These are phyloP conservation scores for Caenorhabditis auriculariae DNA, from an alignment of 2,888 invertebrate species.

Conservation along the genomic window DNA sequence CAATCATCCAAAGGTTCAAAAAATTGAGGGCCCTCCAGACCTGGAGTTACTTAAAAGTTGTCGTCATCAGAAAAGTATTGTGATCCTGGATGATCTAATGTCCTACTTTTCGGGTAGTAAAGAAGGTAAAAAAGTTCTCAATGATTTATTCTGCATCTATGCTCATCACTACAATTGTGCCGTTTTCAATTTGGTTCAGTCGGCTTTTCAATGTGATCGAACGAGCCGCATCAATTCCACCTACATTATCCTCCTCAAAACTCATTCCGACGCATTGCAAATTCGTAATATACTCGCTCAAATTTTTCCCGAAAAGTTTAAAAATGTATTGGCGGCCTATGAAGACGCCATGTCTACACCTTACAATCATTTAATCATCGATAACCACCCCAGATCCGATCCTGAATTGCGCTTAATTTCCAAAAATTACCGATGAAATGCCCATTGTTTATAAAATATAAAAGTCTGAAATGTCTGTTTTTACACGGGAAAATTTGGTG, in stretches of 20 bases:
- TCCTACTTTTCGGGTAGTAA: background rate
- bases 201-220: background rate
- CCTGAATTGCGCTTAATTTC: background rate
- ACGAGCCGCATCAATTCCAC: background rate
- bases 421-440: background rate
- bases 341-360: background rate
- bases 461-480: no score
- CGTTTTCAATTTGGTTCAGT: background rate
- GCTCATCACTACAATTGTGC: background rate
- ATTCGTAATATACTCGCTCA: background rate
- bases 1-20: background rate
- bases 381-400: background rate
- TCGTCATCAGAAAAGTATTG: background rate
- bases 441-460: no score
- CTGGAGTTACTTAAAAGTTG: background rate
- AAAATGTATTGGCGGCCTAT: background rate
- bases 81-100: background rate
- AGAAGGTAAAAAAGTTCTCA: background rate
- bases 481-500: no score
- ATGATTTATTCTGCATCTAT: background rate
- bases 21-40: background rate
- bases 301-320: background rate
- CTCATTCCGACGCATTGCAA: background rate
- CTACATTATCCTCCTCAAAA: background rate
- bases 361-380: background rate